phyloP scores from a whole-genome alignment of 1,140 invertebrate species.

The Drosophila melanica region DNA sequence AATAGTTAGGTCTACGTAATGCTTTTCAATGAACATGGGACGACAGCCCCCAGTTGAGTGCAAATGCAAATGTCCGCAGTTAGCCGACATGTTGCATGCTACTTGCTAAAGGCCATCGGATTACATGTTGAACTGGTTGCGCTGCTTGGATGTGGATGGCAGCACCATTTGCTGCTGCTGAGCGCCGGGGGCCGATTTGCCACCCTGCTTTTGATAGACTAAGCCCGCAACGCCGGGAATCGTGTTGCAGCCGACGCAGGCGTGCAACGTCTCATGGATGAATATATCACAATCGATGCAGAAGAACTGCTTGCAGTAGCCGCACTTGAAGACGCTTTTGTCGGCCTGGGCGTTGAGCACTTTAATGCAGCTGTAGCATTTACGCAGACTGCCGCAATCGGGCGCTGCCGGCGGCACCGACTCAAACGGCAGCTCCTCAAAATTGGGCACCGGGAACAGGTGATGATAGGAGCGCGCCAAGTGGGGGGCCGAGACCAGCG shows the following conservation, averaged over 20 bases:
- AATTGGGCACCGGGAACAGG: slow-evolving; percentile 95
- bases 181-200: slow-evolving; percentile 24
- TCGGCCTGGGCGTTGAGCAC: slow-evolving; percentile 86
- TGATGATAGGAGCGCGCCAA: slow-evolving; percentile 98
- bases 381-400: slow-evolving; percentile 24
- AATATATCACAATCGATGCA: slow-evolving; percentile 98
- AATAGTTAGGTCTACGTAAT: slow-evolving; percentile 6
- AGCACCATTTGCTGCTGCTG: slow-evolving; percentile 13
- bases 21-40: neutral
- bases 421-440: slow-evolving; percentile 88
- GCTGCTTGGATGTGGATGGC: slow-evolving; percentile 53
- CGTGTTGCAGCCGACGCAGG: slow-evolving; percentile 95
- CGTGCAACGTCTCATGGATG: slow-evolving; percentile 96
- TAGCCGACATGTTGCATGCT: neutral
- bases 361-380: slow-evolving; percentile 90
- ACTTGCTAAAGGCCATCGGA: neutral
- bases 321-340: slow-evolving; percentile 92
- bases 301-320: slow-evolving; percentile 91
- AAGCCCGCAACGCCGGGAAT: slow-evolving; percentile 70
- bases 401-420: slow-evolving; percentile 84
- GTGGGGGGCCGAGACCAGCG: slow-evolving; percentile 98
- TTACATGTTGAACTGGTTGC: slow-evolving; percentile 48
- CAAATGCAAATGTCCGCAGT: neutral
- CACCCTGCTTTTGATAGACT: slow-evolving; percentile 62
- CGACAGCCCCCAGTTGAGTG: neutral